Conservation (phyloP, 2,888 invertebrate species). For the Sesia apiformis region DNA sequence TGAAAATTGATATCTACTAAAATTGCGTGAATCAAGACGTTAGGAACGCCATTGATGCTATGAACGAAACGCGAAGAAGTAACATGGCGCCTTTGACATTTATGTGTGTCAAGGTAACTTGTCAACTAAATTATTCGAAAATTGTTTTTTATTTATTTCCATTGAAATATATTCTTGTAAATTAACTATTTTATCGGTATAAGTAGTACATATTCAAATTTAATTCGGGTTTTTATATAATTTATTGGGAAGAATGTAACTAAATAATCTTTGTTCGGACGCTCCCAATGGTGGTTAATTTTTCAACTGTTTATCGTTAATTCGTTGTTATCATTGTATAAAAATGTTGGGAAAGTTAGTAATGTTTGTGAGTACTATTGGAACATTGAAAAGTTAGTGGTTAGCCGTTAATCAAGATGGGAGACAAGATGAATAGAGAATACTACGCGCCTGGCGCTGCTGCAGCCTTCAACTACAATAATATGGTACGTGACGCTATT, state of each 20-base stretch:
- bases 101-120: conserved; percentile 43
- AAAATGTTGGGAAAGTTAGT: conserved; percentile 19
- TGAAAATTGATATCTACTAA: too few species aligned
- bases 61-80: neutral
- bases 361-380: conserved; percentile 19
- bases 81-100: conserved; percentile 33
- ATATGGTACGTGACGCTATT: conserved; percentile 53
- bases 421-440: conserved; percentile 60
- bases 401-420: conserved; percentile 35
- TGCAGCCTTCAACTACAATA: conserved; percentile 65
- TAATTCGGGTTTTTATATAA: neutral
- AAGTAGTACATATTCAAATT: too few species aligned
- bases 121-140: conserved; percentile 17
- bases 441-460: conserved; percentile 55
- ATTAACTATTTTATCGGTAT: too few species aligned
- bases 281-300: conserved; percentile 37
- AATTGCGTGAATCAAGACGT: too few species aligned
- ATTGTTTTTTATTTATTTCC: too few species aligned
- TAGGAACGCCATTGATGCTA: neutral
- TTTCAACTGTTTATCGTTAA: conserved; percentile 14
- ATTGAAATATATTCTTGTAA: too few species aligned
- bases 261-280: conserved; percentile 51
- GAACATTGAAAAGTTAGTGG: neutral
- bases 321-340: neutral
- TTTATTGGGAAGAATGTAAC: neutral